These are phyloP conservation scores for Folsomia manolachei DNA, from an alignment of 2,888 invertebrate species.

Conservation along the genomic window DNA sequence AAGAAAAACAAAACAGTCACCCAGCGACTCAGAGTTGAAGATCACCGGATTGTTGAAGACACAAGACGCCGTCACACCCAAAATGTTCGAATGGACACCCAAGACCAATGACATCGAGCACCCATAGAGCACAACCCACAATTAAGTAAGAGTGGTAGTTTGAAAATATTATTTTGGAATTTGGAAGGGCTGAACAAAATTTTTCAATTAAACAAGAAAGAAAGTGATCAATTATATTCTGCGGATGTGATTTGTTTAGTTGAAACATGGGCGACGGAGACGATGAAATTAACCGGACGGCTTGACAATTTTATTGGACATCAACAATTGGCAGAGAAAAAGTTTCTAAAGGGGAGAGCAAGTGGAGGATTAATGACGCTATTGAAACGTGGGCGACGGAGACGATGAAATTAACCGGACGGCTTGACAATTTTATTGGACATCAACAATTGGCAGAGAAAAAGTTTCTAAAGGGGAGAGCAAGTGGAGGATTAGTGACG, in stretches of 20 bases:
- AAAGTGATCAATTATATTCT: no score
- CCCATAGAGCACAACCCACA: no score
- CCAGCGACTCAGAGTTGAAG: no score
- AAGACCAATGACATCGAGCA: no score
- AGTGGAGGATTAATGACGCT: background rate
- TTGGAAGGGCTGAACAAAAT: no score
- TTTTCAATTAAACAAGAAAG: no score
- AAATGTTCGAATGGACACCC: no score
- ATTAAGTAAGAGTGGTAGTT: no score
- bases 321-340: background rate
- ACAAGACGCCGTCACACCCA: no score
- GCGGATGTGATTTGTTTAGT: background rate
- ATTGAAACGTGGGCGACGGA: background rate
- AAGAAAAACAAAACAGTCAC: no score
- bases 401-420: background rate
- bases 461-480: background rate
- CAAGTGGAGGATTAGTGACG: background rate
- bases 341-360: background rate
- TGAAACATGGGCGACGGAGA: background rate
- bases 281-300: background rate
- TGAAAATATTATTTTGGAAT: no score
- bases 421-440: background rate
- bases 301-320: background rate
- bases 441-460: background rate
- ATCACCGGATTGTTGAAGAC: no score